phyloP scores from a whole-genome alignment of 2,113 vertebrate species.

The Rhagologus leucostigma region DNA sequence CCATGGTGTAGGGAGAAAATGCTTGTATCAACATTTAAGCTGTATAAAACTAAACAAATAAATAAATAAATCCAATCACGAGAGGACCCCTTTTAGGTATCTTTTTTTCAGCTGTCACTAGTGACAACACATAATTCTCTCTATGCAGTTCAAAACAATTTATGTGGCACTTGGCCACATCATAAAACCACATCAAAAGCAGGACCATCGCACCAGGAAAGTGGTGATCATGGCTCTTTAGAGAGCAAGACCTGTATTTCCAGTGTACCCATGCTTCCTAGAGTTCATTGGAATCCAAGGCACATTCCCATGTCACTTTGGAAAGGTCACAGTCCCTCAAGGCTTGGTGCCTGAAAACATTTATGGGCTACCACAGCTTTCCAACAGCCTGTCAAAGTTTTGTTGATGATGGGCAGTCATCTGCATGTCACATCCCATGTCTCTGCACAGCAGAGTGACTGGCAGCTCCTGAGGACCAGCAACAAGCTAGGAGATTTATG shows the following conservation, averaged over 20 bases:
- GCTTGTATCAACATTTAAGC: neutral
- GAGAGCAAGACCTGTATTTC: neutral
- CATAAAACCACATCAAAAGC: neutral
- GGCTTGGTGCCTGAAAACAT: neutral
- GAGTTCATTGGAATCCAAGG: fast-evolving
- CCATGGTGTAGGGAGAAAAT: neutral
- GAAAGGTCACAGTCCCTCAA: neutral
- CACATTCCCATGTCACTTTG: neutral
- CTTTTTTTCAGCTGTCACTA: neutral
- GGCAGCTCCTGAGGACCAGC: neutral
- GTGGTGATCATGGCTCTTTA: neutral
- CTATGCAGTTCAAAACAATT: neutral
- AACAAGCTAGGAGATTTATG: neutral
- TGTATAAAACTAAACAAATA: neutral
- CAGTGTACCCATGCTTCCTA: neutral
- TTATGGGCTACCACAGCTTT: neutral
- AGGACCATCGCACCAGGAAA: neutral
- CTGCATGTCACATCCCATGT: neutral
- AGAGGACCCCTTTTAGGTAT: neutral
- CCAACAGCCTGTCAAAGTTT: neutral
- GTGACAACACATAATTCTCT: neutral
- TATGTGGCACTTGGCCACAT: neutral
- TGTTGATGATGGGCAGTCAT: neutral
- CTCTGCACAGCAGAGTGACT: neutral
- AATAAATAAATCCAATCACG: neutral